Base-by-base conservation (phyloP, 2,888 invertebrate species). In the Argyresthia goedartella region DNA sequence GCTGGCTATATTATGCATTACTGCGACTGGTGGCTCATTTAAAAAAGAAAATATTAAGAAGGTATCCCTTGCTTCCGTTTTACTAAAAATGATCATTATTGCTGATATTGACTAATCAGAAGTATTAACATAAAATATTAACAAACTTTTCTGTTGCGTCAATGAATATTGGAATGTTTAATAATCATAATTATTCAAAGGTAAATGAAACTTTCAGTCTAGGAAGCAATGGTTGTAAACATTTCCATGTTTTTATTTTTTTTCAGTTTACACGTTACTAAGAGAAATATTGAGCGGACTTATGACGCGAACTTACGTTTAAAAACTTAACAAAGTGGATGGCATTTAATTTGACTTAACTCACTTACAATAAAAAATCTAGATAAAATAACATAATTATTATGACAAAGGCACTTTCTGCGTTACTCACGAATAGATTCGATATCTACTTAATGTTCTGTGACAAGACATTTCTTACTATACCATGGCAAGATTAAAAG, bases 251-350 rank as follows among this genome's bases (percentile, higher is more conserved):
- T n/a, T n/a, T n/a, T n/a, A n/a, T n/a, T n/a, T n/a, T n/a, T n/a
- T n/a, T n/a, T n/a, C n/a, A n/a, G n/a, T n/a, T n/a, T n/a, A n/a
- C n/a, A n/a, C n/a, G n/a, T 52, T 67, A 74, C 77, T 80, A 81
- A 69, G 76, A 76, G 80, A 81, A 80, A 79, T 78, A 81, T 86
- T 86, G 85, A 86, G 85, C 85, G 79, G 75, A n/a, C 81, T 82
- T 84, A 82, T 70, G 75, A 70, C 78, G 77, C 78, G 69, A 81
- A 76, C 81, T 84, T 81, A 82, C 65, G 68, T 72, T 75, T 73
- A 77, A 84, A 84, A 86, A 84, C 85, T 86, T 84, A 86, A 85
- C 85, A 84, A 85, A 84, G 79, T 85, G 85, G 85, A 86, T 86
- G 86, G 86, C 86, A 86, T 86, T 82, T 81, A 80, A 81, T 79